phyloP scores from a whole-genome alignment of 2,113 vertebrate genomes.

The Oryzias woworae region DNA sequence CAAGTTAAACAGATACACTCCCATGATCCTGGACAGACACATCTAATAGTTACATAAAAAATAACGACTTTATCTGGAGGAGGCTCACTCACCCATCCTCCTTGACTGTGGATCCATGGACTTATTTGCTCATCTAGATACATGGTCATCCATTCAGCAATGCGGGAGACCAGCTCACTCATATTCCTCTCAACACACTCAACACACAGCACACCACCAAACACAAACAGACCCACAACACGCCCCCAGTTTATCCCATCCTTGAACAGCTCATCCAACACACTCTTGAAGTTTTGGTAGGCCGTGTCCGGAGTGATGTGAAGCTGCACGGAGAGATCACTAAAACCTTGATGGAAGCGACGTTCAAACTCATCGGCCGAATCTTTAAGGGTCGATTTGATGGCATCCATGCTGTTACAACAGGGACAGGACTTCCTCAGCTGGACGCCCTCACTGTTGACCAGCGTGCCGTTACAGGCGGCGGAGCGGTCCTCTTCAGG shows the following conservation, averaged over 20 bases:
- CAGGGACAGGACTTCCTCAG: neutral
- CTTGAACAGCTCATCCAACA: slow-evolving; percentile 95
- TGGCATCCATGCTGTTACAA: slow-evolving; percentile 40
- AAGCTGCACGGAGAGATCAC: slow-evolving; percentile 88
- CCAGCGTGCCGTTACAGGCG: slow-evolving; percentile 22
- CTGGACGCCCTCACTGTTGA: neutral
- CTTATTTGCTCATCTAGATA: slow-evolving; percentile 93
- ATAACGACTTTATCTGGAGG: neutral
- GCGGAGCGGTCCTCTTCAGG: slow-evolving; percentile 52
- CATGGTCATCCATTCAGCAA: slow-evolving; percentile 92
- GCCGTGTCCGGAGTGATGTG: slow-evolving; percentile 88
- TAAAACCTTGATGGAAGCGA: slow-evolving; percentile 87
- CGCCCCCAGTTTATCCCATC: slow-evolving; percentile 98
- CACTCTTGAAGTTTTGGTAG: slow-evolving; percentile 92
- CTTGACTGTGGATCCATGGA: slow-evolving; percentile 93
- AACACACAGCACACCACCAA: slow-evolving; percentile 91
- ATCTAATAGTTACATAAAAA: neutral
- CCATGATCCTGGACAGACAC: neutral
- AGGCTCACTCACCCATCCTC: slow-evolving; percentile 98
- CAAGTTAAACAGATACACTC: neutral
- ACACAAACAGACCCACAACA: slow-evolving; percentile 93
- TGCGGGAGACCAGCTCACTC: slow-evolving; percentile 86
- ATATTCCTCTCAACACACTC: slow-evolving; percentile 94
- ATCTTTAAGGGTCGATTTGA: slow-evolving; percentile 85
- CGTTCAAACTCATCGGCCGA: slow-evolving; percentile 92